Evolutionary conservation across 2,888 invertebrate genomes (phyloP), one percentile per base, ranked within the genome.

Genomic region (Branchellion lobata): DNA sequence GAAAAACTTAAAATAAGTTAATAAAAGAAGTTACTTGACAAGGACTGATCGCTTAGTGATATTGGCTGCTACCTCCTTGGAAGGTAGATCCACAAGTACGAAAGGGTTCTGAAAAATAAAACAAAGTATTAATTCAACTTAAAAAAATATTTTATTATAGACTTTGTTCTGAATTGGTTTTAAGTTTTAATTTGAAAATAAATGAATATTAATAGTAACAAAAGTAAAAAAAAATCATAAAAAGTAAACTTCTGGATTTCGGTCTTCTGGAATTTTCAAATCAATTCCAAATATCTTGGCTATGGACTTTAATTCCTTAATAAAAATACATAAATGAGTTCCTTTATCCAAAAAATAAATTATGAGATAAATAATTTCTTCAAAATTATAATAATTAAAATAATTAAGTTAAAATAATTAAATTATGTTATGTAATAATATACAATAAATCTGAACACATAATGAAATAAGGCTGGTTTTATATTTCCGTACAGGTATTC

Each of bases 1-100:
- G 8, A 31, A 61, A 24, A 2, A 31, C 0, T n/a, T 5, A 53
- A 79, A 75, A 68, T 14, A n/a, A 29, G 14, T 31, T 21, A 31
- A 79, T 27, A 33, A 18, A 74, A 34, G 29, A 69, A 33, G 5
- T 29, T 69, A 92, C 84, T 92, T 91, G 34, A 95, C 85, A 0
- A 93, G 90, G 27, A 96, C 91, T 0, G 94, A 93, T 82, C 96
- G 90, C 65, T 92, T 92, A n/a, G 94, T 92, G 77, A 95, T 90
- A 84, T 91, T 90, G 82, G 89, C 89, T 0, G 91, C 92, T 82
- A 91, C 90, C 78, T 91, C 90, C 87, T 94, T 93, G 11, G 91
- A 91, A 5, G 91, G 90, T 75, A 94, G 89, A 85, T 93, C 92
- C 0, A 95, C 91, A 57, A 94, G 90, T 91, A 94, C 92, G 88